phyloP scores from a whole-genome alignment of 2,797 vertebrate genomes.

The Hafferia zeledoni region DNA sequence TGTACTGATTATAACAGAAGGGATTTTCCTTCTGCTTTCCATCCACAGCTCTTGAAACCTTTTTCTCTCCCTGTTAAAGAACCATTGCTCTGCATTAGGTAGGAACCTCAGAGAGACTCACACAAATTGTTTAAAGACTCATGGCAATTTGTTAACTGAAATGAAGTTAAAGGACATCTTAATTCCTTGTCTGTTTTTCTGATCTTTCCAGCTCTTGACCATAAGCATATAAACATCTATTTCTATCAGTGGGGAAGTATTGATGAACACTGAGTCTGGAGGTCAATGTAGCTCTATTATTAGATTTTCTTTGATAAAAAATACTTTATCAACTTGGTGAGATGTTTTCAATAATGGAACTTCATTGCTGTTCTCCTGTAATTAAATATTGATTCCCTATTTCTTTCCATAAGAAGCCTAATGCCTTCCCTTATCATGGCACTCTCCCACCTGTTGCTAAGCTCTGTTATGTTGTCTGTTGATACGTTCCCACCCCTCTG shows the following conservation, averaged over 20 bases:
- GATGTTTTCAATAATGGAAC: not conserved
- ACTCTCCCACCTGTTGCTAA: not conserved
- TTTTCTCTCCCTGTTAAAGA: not conserved
- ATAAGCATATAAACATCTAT: not conserved
- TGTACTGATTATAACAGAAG: not conserved
- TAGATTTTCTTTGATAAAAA: constrained; percentile 30
- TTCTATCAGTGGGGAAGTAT: not conserved
- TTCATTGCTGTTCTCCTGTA: not conserved
- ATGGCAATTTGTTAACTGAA: not conserved
- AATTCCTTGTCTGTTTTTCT: constrained; percentile 10
- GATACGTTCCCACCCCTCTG: not conserved
- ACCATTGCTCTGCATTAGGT: not conserved
- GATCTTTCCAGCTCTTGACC: not conserved
- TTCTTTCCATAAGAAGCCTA: constrained; percentile 5
- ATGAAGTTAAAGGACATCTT: not conserved
- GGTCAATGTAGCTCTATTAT: not conserved
- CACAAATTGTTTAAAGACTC: not conserved
- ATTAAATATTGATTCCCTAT: constrained; percentile 31
- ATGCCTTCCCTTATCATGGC: not conserved
- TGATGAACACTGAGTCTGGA: not conserved
- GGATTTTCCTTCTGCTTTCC: constrained; percentile 6
- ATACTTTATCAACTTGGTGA: not conserved
- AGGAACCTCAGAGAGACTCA: not conserved
- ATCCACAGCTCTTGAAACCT: not conserved
- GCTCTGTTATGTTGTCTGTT: not conserved